These are phyloP conservation scores for Pseudocheirus occidentalis DNA, from an alignment of 2,797 vertebrate species.

Conservation along the genomic window DNA sequence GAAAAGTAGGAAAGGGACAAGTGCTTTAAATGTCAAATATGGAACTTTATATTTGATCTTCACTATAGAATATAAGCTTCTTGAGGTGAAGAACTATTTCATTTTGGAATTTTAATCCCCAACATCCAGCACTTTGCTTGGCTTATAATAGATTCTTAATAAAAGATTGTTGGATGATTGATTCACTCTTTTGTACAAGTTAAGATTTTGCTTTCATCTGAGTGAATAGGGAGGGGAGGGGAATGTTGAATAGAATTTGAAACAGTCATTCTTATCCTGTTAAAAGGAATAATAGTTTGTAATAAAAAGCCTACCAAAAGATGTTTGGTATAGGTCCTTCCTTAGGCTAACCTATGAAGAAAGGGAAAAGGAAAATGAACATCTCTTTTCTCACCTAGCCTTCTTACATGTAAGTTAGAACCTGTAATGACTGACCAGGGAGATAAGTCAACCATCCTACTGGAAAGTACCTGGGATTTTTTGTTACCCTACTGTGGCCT, in stretches of 20 bases:
- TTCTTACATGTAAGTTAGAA: not conserved
- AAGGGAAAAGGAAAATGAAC: not conserved
- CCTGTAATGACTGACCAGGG: not conserved
- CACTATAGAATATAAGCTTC: not conserved
- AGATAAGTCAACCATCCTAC: not conserved
- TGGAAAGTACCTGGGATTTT: not conserved
- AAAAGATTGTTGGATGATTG: not conserved
- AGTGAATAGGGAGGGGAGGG: not conserved
- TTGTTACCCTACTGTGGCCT: not conserved
- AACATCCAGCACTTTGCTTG: not conserved
- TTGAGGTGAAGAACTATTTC: not conserved
- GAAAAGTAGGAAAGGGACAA: not conserved
- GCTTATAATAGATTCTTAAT: not conserved
- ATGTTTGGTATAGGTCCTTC: fast-evolving
- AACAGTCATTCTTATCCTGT: not conserved
- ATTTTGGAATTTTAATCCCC: not conserved
- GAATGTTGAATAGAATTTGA: not conserved
- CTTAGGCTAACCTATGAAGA: no score
- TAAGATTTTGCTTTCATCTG: not conserved
- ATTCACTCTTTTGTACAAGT: not conserved
- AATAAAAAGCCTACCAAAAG: not conserved
- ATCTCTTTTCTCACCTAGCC: not conserved
- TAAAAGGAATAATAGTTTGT: not conserved
- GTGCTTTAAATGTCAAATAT: not conserved
- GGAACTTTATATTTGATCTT: not conserved